These are phyloP conservation scores for Drosophila bunnanda DNA, from an alignment of 2,888 invertebrate species.

Conservation along the genomic window DNA sequence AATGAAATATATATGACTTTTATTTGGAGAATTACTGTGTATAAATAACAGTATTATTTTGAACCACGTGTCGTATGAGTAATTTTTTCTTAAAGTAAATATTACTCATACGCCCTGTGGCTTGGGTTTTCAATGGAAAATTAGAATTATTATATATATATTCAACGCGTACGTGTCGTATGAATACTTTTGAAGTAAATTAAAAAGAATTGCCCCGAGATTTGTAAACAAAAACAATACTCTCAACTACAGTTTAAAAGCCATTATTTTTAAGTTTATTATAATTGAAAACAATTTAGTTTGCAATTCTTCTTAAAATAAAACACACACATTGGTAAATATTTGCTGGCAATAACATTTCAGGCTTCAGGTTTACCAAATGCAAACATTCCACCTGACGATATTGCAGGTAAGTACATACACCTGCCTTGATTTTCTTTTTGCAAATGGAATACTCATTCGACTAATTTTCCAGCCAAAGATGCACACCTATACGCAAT, in stretches of 20 bases:
- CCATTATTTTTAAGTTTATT: neutral
- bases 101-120: slow-evolving; percentile 10
- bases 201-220: neutral
- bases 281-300: slow-evolving; percentile 4
- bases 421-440: slow-evolving; percentile 26
- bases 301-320: neutral
- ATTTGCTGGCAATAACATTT: slow-evolving; percentile 9
- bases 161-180: neutral
- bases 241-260: neutral
- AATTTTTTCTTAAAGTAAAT: neutral
- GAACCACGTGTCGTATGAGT: neutral
- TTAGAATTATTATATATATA: neutral
- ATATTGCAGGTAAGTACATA: slow-evolving; percentile 11
- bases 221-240: neutral
- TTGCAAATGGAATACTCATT: slow-evolving; percentile 25
- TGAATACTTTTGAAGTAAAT: neutral
- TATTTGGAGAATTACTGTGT: neutral
- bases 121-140: neutral
- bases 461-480: slow-evolving; percentile 33
- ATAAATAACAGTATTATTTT: neutral
- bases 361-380: neutral
- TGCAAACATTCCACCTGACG: slow-evolving; percentile 13
- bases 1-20: neutral
- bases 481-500: slow-evolving; percentile 13
- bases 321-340: neutral